These are phyloP conservation scores for Valencia hispanica DNA, from an alignment of 2,797 vertebrate species.

Conservation along the genomic window DNA sequence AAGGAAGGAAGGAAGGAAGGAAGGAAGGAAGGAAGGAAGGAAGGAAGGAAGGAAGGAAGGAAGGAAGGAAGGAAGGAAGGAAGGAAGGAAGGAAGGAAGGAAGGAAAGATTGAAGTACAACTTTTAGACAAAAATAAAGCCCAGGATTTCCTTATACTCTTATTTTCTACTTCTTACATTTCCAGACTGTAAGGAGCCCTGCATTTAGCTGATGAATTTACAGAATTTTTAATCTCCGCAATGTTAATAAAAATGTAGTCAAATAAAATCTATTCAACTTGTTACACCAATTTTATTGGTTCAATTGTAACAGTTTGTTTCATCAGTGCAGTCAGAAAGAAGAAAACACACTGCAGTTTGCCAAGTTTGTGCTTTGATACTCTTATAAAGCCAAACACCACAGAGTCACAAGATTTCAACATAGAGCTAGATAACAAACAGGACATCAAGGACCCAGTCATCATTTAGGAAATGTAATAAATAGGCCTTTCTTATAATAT, in stretches of 20 bases:
- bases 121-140: too few species aligned
- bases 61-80: too few species aligned
- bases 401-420: constrained; percentile 66
- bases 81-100: too few species aligned
- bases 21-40: too few species aligned
- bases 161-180: too few species aligned
- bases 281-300: constrained; percentile 12
- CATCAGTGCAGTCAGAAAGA: constrained; percentile 38
- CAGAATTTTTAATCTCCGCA: background rate
- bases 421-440: constrained; percentile 66
- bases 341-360: constrained; percentile 49
- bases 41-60: too few species aligned
- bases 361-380: constrained; percentile 70
- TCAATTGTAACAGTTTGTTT: constrained; percentile 3
- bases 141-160: too few species aligned
- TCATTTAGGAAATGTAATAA: constrained; percentile 31
- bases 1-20: too few species aligned
- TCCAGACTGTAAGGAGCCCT: background rate
- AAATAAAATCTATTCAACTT: background rate
- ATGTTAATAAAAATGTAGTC: background rate
- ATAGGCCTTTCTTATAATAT: constrained; percentile 9
- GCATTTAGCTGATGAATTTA: background rate
- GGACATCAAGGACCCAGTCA: constrained; percentile 54
- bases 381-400: constrained; percentile 70
- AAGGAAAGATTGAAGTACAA: too few species aligned